These are phyloP conservation scores for Trachymyrmex septentrionalis DNA, from an alignment of 1,140 invertebrate genomes.

Conservation along the genomic window DNA sequence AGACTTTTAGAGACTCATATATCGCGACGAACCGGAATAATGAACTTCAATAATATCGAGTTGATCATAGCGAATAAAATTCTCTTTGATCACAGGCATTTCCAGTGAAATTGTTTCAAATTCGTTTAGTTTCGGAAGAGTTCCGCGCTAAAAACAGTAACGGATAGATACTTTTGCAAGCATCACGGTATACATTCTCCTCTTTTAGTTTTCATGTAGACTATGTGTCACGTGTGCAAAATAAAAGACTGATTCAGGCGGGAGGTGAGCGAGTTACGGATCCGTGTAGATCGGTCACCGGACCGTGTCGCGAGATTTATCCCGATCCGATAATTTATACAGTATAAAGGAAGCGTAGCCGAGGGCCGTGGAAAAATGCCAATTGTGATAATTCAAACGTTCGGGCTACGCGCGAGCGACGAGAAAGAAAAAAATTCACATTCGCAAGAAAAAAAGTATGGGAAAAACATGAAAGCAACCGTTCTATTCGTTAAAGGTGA, in stretches of 20 bases:
- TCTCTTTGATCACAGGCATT: slow-evolving; percentile 29
- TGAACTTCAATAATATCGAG: slow-evolving; percentile 26
- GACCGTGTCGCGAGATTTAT: slow-evolving; percentile 72
- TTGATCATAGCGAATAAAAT: slow-evolving; percentile 21
- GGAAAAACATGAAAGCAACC: slow-evolving; percentile 25
- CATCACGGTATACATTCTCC: slow-evolving; percentile 4
- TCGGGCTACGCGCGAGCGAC: neutral
- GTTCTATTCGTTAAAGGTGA: slow-evolving; percentile 14
- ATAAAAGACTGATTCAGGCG: slow-evolving; percentile 30
- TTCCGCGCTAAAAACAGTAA: slow-evolving; percentile 31
- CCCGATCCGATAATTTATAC: slow-evolving; percentile 74
- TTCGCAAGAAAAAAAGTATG: neutral
- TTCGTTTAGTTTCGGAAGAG: slow-evolving; percentile 33
- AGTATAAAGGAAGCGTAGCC: slow-evolving; percentile 63
- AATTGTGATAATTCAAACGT: slow-evolving; percentile 78
- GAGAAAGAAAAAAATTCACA: slow-evolving; percentile 20
- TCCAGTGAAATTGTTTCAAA: slow-evolving; percentile 31
- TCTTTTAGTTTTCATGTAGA: slow-evolving; percentile 25
- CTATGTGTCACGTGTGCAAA: slow-evolving; percentile 25
- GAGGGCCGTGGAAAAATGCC: slow-evolving; percentile 73
- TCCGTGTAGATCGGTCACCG: slow-evolving; percentile 57
- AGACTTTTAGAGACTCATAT: neutral
- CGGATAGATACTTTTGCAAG: neutral
- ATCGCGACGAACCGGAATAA: slow-evolving; percentile 16
- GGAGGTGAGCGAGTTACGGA: slow-evolving; percentile 6